A percentile compares a stretch with the other conserved stretches of the same genome.
Conservation (phyloP, 2,113 vertebrate genomes). For the Perca fluviatilis region DNA sequence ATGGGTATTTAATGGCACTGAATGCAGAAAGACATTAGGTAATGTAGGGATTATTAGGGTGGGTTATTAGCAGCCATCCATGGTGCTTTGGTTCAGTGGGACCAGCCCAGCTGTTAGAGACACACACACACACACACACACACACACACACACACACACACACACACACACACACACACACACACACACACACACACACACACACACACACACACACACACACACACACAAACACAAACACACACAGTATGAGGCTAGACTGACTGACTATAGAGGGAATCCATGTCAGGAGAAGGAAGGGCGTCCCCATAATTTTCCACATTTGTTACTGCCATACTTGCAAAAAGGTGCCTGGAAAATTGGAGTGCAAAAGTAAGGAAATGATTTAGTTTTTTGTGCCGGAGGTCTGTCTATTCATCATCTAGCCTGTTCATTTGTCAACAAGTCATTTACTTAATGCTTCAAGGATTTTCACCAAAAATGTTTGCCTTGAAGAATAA, state of each 20-base stretch:
- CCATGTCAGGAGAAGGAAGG: slow-evolving; percentile 14
- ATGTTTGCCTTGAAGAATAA: slow-evolving; percentile 31
- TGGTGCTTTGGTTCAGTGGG: slow-evolving; percentile 74
- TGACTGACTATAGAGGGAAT: slow-evolving; percentile 42
- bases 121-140: slow-evolving; percentile 27
- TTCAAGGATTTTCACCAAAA: slow-evolving; percentile 34
- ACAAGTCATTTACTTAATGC: slow-evolving; percentile 38
- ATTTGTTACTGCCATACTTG: slow-evolving; percentile 48
- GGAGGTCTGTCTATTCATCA: slow-evolving; percentile 73
- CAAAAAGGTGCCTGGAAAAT: slow-evolving; percentile 46
- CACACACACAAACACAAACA: slow-evolving; percentile 21
- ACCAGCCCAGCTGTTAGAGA: slow-evolving; percentile 70
- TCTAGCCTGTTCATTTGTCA: slow-evolving; percentile 61
- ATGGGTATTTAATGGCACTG: slow-evolving; percentile 74
- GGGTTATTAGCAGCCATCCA: slow-evolving; percentile 82
- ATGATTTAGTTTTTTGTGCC: slow-evolving; percentile 59
- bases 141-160: slow-evolving; percentile 39
- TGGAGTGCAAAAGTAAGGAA: slow-evolving; percentile 56
- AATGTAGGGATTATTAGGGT: slow-evolving; percentile 78
- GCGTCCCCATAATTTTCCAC: slow-evolving; percentile 51
- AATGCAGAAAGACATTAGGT: slow-evolving; percentile 69
- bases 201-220: slow-evolving; percentile 46
- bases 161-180: slow-evolving; percentile 35
- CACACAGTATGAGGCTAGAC: slow-evolving; percentile 39
- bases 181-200: not conserved